phyloP scores from a whole-genome alignment of 2,113 vertebrate genomes.

The Syrmaticus mikado region DNA sequence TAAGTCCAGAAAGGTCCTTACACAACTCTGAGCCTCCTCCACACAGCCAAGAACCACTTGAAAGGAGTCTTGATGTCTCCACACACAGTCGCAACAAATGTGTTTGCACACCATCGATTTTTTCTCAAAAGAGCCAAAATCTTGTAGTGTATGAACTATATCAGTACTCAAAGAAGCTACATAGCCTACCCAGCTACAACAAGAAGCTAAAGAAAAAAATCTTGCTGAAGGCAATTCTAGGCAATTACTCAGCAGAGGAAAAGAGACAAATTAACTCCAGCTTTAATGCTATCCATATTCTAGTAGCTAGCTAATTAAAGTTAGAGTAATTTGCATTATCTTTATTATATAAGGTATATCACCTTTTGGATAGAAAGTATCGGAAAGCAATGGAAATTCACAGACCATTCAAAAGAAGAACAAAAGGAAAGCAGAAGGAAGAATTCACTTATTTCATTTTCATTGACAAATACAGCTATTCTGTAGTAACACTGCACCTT shows the following conservation, averaged over 20 bases:
- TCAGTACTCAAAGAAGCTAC: not conserved
- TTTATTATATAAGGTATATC: not conserved
- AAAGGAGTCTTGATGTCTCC: rapidly evolving
- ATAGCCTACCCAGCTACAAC: not conserved
- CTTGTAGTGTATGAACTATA: not conserved
- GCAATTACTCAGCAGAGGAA: not conserved
- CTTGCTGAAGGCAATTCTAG: not conserved
- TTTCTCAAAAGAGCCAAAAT: not conserved
- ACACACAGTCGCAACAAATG: not conserved
- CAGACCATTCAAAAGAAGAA: not conserved
- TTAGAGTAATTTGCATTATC: not conserved
- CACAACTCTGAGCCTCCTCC: not conserved
- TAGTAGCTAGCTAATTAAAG: not conserved
- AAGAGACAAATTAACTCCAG: not conserved
- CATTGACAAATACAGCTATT: not conserved
- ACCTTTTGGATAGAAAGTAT: not conserved
- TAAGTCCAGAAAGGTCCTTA: not conserved
- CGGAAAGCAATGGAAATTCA: not conserved
- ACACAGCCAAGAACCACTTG: not conserved
- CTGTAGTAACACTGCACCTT: not conserved
- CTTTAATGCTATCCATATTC: not conserved
- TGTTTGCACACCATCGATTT: not conserved
- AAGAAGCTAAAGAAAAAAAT: not conserved
- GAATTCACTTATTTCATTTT: not conserved
- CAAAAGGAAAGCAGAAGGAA: not conserved